A percentile compares a stretch with the other conserved stretches of the same genome.
phyloP scores from a whole-genome alignment of 1,140 invertebrate species.

The Calosoma granatense region DNA sequence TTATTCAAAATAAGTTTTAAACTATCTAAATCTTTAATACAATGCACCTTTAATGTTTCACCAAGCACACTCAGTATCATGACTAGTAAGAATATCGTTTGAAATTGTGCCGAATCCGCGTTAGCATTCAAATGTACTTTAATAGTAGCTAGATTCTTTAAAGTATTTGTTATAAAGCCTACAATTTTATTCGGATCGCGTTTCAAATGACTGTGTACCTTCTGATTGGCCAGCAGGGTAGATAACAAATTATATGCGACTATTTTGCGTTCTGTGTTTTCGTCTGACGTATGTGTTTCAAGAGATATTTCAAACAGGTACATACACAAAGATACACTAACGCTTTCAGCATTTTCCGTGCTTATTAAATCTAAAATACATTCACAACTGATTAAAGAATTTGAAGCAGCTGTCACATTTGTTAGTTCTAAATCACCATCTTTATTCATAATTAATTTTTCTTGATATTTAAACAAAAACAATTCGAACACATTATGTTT shows the following conservation, averaged over 20 bases:
- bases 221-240: constrained; percentile 29
- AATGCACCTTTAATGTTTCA: constrained; percentile 27
- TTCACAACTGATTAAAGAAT: not conserved
- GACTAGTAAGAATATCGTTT: constrained; percentile 36
- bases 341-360: constrained; percentile 18
- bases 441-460: no score
- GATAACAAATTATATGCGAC: constrained; percentile 21
- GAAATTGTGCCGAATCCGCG: constrained; percentile 22
- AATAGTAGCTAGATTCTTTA: constrained; percentile 19
- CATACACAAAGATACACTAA: constrained; percentile 28
- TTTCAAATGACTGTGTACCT: constrained; percentile 31
- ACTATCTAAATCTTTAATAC: constrained; percentile 26
- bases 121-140: constrained; percentile 24
- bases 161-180: constrained; percentile 23
- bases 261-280: not conserved
- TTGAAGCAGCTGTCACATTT: not conserved
- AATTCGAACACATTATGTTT: no score
- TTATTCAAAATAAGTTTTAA: constrained; percentile 19
- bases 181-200: constrained; percentile 29
- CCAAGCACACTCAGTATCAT: constrained; percentile 40
- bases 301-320: constrained; percentile 18
- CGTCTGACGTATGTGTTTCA: not conserved
- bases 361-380: not conserved
- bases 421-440: no score
- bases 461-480: no score